Evolutionary conservation across 2,888 invertebrate species (phyloP).

Genomic region (Dioctria rufipes): DNA sequence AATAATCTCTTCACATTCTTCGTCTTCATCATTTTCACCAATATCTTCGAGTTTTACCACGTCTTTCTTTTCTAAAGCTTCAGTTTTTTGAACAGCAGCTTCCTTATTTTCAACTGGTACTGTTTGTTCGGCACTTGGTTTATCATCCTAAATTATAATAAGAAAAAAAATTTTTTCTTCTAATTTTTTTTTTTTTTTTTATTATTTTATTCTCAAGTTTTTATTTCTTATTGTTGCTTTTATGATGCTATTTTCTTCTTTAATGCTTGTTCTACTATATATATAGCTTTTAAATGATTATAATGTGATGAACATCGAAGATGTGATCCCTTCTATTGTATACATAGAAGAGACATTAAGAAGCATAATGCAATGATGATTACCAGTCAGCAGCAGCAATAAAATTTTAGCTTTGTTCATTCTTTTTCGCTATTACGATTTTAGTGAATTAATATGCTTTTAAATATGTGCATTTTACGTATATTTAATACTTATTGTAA

Average conservation of each 20-base stretch:
- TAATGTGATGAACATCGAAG: not conserved
- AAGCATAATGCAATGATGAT: not conserved
- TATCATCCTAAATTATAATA: conserved; percentile 36
- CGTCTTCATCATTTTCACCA: conserved; percentile 46
- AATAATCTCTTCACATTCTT: conserved; percentile 44
- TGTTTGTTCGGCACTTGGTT: conserved; percentile 1
- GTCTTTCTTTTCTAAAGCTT: conserved; percentile 32
- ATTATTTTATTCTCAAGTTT: not conserved
- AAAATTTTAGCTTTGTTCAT: not conserved
- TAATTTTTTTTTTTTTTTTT: not conserved
- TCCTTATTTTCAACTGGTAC: conserved; percentile 16
- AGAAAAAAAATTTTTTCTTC: conserved; percentile 21
- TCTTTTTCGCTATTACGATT: not conserved
- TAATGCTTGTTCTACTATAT: not conserved
- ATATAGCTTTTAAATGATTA: not conserved
- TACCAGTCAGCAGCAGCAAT: not conserved
- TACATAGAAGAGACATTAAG: not conserved
- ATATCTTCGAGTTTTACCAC: conserved; percentile 42
- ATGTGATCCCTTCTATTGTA: not conserved
- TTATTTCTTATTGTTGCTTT: no score
- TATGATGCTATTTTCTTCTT: not conserved
- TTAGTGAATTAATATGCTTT: not conserved
- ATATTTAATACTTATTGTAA: not conserved
- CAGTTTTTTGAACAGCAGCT: not conserved
- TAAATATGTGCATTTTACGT: not conserved